Evolutionary conservation across 1,140 invertebrate genomes (phyloP).

Genomic region (Drosophila sturtevanti): DNA sequence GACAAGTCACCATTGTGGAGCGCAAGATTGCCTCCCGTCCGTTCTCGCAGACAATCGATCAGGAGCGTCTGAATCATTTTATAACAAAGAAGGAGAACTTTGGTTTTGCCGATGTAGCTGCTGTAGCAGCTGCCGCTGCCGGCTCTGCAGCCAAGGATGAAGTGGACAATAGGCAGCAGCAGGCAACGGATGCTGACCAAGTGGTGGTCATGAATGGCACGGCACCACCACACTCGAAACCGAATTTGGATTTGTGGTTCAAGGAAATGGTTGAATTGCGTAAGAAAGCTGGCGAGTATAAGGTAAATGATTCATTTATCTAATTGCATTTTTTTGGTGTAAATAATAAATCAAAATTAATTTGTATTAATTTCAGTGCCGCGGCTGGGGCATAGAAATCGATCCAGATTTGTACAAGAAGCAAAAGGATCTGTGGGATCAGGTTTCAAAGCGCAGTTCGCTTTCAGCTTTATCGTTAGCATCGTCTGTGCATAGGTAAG

Average conservation of each 20-base stretch:
- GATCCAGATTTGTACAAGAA: conserved; percentile 91
- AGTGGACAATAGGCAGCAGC: conserved; percentile 52
- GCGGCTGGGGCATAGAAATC: conserved; percentile 94
- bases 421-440: conserved; percentile 93
- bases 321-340: not conserved
- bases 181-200: conserved; percentile 36
- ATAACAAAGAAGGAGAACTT: conserved; percentile 82
- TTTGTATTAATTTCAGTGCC: conserved; percentile 85
- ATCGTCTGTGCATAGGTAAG: conserved; percentile 90
- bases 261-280: conserved; percentile 93
- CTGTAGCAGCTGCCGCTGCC: conserved; percentile 23
- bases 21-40: conserved; percentile 84
- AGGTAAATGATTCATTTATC: conserved; percentile 85
- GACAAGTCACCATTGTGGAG: conserved; percentile 80
- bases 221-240: conserved; percentile 75
- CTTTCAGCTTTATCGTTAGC: conserved; percentile 94
- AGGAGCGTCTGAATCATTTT: conserved; percentile 85
- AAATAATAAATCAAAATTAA: too few species aligned
- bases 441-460: conserved; percentile 93
- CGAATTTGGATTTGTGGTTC: conserved; percentile 88
- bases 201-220: conserved; percentile 72
- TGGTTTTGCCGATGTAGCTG: conserved; percentile 66
- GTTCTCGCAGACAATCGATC: conserved; percentile 89
- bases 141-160: conserved; percentile 50
- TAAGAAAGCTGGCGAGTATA: conserved; percentile 95